Base-by-base conservation (phyloP, 2,113 vertebrate species). In the Colinus virginianus region DNA sequence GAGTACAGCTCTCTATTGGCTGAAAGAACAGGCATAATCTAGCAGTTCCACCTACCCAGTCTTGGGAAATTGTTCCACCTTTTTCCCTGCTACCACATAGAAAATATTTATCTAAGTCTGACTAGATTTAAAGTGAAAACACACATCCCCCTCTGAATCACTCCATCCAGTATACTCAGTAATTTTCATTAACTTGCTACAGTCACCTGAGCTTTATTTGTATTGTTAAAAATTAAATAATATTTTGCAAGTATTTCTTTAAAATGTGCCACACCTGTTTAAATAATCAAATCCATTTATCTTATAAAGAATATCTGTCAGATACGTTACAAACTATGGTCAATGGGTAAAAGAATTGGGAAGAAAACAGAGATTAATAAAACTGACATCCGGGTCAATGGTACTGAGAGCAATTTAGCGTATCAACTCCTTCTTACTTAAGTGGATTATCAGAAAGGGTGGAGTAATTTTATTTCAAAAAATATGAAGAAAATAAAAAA, bases 161-260 rank as follows among this genome's bases (percentile, higher is more conserved):
- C 11, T 5, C 15, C 23, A 7, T 80, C 26, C 21, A 18, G 16
- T 6, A 2, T 16, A n/a, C 21, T 67, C 46, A 67, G 13, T 12
- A 51, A 56, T 64, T 81, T 59, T 90, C 22, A 32, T 84, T 78
- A 22, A 67, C 43, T 90, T 61, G 4, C 6, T 19, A 15, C 46
- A 40, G 62, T 56, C 84, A 68, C 6, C 22, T n/a, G 25, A 84
- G 34, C 16, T 78, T 90, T 94, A 68, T 93, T 90, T 95, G 78
- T 56, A 69, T 21, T 59, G 45, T 42, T 84, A 46, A 84, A 84
- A 84, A 81, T 81, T 32, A 92, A 94, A 90, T 67, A 83, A 38
- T 63, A 26, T 9, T 30, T 26, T 63, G 7, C 13, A 78, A 42
- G 10, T 48, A 42, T 40, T 88, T 56, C 9, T 82, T 87, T 71